Evolutionary conservation across 2,797 vertebrate species (phyloP).

Genomic region (Epinephelus awoara): DNA sequence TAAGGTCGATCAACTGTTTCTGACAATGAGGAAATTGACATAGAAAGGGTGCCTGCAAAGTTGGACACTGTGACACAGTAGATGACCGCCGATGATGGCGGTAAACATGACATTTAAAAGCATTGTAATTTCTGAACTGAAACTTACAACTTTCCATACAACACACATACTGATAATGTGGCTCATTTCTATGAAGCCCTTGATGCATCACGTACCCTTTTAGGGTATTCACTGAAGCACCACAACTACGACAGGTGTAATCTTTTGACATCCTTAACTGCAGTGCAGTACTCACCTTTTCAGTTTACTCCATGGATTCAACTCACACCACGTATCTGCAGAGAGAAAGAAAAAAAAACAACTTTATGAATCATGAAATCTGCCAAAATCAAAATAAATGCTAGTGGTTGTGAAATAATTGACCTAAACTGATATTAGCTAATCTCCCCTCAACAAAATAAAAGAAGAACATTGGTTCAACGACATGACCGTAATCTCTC

Average conservation of each 20-base stretch:
- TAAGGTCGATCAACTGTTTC: no score
- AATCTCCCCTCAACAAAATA: background rate
- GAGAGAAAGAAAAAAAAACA: background rate
- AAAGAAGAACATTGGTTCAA: background rate
- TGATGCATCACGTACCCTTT: background rate
- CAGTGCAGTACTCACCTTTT: slow-evolving; percentile 5
- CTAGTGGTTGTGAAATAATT: background rate
- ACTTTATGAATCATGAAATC: background rate
- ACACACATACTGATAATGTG: slow-evolving; percentile 5
- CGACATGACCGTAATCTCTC: no score
- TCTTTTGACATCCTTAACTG: slow-evolving; percentile 2
- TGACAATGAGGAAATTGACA: no score
- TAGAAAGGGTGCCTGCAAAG: no score
- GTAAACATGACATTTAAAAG: slow-evolving; percentile 10
- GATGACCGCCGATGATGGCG: background rate
- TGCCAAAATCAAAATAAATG: slow-evolving; percentile 9
- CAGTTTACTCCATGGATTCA: slow-evolving; percentile 1
- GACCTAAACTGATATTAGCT: background rate
- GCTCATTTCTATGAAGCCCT: background rate
- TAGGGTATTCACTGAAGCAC: background rate
- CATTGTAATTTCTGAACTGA: slow-evolving; percentile 6
- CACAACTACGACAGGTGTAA: slow-evolving; percentile 35
- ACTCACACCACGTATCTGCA: background rate
- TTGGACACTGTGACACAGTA: background rate
- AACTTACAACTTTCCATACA: slow-evolving; percentile 1